A percentile compares a stretch with the other conserved stretches of the same genome.
Conservation (phyloP, 2,797 vertebrate genomes). For the Amphiprion clarkii region DNA sequence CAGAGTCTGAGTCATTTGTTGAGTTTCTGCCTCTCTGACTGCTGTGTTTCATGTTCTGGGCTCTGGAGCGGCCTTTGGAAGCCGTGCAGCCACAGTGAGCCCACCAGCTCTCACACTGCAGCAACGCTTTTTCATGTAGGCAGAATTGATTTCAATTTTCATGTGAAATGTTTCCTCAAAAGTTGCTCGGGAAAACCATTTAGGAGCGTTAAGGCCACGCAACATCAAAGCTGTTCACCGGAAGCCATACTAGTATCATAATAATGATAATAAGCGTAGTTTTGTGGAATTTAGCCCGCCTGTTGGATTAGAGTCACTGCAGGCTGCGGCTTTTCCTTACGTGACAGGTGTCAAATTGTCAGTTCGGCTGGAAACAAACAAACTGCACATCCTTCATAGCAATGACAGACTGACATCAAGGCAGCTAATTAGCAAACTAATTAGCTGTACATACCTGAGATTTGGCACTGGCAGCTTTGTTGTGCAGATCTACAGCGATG, state of each 20-base stretch:
- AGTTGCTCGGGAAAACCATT: background rate
- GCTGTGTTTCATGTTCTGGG: slow-evolving; percentile 35
- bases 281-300: slow-evolving; percentile 8
- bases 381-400: slow-evolving; percentile 24
- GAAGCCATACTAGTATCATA: slow-evolving; percentile 1
- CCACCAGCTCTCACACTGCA: slow-evolving; percentile 17
- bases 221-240: slow-evolving; percentile 6
- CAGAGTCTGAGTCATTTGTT: slow-evolving; percentile 54
- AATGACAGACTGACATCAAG: slow-evolving; percentile 44
- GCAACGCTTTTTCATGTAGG: background rate
- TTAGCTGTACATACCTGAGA: slow-evolving; percentile 64
- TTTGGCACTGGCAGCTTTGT: slow-evolving; percentile 45
- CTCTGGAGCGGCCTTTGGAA: slow-evolving; percentile 26
- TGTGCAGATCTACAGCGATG: slow-evolving; percentile 41
- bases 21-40: slow-evolving; percentile 38
- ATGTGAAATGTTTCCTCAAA: slow-evolving; percentile 22
- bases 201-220: slow-evolving; percentile 17
- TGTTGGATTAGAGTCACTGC: background rate
- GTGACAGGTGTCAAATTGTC: slow-evolving; percentile 39
- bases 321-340: slow-evolving; percentile 12
- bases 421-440: slow-evolving; percentile 68
- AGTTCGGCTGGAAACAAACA: slow-evolving; percentile 36
- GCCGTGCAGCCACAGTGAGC: slow-evolving; percentile 22
- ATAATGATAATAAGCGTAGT: background rate
- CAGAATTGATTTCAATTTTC: slow-evolving; percentile 18